These are phyloP conservation scores for Branchinecta lynchi DNA, from an alignment of 1,140 invertebrate genomes.

Conservation along the genomic window DNA sequence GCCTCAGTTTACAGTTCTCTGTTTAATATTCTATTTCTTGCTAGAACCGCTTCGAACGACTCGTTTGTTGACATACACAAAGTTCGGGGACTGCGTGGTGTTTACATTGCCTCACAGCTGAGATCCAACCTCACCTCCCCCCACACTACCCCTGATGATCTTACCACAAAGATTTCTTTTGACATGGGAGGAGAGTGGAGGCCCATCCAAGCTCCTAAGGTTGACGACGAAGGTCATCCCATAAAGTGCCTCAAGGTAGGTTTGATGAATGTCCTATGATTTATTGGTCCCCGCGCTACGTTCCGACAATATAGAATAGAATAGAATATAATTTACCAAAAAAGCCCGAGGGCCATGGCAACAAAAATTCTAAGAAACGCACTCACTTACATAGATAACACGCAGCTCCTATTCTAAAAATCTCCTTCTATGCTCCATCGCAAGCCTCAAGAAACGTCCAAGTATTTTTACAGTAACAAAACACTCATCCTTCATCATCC, in stretches of 20 bases:
- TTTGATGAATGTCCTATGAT: not conserved
- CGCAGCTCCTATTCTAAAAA: too few relatives aligned
- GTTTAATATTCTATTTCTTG: constrained; percentile 20
- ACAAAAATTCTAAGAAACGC: too few relatives aligned
- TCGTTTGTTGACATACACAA: constrained; percentile 77
- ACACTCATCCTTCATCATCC: too few relatives aligned
- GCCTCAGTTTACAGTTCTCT: too few relatives aligned
- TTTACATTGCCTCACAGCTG: constrained; percentile 75
- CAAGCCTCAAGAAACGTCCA: too few relatives aligned
- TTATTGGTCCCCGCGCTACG: too few relatives aligned
- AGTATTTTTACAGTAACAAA: too few relatives aligned
- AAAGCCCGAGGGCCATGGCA: too few relatives aligned
- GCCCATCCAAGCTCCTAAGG: constrained; percentile 45
- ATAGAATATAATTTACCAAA: too few relatives aligned
- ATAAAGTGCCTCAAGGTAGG: constrained; percentile 42
- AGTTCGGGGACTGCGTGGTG: constrained; percentile 65
- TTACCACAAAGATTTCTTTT: constrained; percentile 66
- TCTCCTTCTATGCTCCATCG: too few relatives aligned
- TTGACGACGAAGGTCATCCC: constrained; percentile 46
- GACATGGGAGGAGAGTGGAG: constrained; percentile 73
- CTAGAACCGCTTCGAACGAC: constrained; percentile 55
- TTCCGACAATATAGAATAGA: too few relatives aligned
- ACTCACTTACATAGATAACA: too few relatives aligned
- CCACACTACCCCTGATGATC: constrained; percentile 46
- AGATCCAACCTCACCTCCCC: constrained; percentile 30